A percentile compares a stretch with the other conserved stretches of the same genome.
Evolutionary conservation across 2,888 invertebrate species (phyloP).

Genomic region (Abrostola tripartita): DNA sequence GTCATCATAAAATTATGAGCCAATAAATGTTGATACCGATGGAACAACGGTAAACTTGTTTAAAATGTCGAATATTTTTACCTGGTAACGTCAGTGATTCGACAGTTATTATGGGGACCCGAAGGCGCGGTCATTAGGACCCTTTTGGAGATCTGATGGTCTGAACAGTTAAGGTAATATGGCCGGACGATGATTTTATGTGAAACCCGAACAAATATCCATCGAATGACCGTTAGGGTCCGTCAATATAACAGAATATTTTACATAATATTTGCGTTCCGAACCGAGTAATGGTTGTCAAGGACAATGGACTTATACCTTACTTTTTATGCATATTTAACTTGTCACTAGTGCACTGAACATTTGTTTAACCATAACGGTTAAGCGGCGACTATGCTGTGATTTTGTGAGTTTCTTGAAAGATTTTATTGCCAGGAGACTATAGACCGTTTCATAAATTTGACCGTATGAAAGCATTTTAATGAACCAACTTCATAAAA

Average conservation of each 20-base stretch:
- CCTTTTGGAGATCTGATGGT: slow-evolving; percentile 28
- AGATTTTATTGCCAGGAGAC: not conserved
- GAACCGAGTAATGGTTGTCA: slow-evolving; percentile 33
- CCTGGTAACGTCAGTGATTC: slow-evolving; percentile 40
- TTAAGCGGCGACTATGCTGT: not conserved
- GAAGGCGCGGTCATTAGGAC: slow-evolving; percentile 19
- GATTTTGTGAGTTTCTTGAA: slow-evolving; percentile 2
- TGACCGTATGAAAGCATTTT: no score
- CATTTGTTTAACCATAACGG: slow-evolving; percentile 8
- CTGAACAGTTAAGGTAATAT: slow-evolving; percentile 51
- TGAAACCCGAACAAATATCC: slow-evolving; percentile 59
- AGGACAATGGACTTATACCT: slow-evolving; percentile 34
- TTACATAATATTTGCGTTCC: slow-evolving; percentile 62
- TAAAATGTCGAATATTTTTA: slow-evolving; percentile 52
- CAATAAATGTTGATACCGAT: slow-evolving; percentile 39
- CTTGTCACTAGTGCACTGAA: not conserved
- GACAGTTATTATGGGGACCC: slow-evolving; percentile 60
- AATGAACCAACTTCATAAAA: no score
- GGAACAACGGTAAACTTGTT: slow-evolving; percentile 43
- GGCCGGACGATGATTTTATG: slow-evolving; percentile 62
- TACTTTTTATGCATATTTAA: slow-evolving; percentile 5
- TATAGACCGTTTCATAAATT: no score
- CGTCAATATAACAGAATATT: slow-evolving; percentile 53
- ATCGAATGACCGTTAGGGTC: slow-evolving; percentile 70
- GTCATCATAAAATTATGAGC: slow-evolving; percentile 41